A percentile compares a stretch with the other conserved stretches of the same genome.
Conservation (phyloP, 2,888 invertebrate genomes). For the Troides helena region DNA sequence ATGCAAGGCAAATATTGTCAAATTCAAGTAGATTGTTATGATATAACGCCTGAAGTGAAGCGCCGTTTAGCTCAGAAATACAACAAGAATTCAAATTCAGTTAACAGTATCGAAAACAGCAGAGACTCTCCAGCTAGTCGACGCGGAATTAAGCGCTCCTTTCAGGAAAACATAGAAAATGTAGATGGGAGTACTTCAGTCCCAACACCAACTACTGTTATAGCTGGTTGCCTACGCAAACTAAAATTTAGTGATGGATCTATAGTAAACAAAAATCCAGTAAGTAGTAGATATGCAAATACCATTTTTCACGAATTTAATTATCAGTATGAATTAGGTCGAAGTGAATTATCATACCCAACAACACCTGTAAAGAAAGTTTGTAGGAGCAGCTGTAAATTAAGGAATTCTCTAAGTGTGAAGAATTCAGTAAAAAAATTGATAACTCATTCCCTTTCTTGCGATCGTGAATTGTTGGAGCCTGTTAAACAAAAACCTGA, state of each 20-base stretch:
- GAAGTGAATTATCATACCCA: slow-evolving; percentile 55
- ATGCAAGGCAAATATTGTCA: slow-evolving; percentile 45
- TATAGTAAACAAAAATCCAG: slow-evolving; percentile 37
- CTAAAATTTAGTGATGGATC: slow-evolving; percentile 62
- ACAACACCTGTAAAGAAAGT: slow-evolving; percentile 66
- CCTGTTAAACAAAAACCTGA: slow-evolving; percentile 37
- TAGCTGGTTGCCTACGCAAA: slow-evolving; percentile 65
- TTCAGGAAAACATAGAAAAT: slow-evolving; percentile 50
- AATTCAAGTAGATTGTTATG: slow-evolving; percentile 47
- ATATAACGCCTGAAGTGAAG: slow-evolving; percentile 46
- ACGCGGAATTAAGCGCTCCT: slow-evolving; percentile 59
- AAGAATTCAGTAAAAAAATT: slow-evolving; percentile 59
- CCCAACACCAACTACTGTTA: slow-evolving; percentile 66
- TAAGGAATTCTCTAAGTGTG: slow-evolving; percentile 49
- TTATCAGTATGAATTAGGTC: slow-evolving; percentile 37
- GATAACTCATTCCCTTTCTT: slow-evolving; percentile 63
- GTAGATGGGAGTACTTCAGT: slow-evolving; percentile 42
- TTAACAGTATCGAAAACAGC: slow-evolving; percentile 35
- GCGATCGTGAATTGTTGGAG: slow-evolving; percentile 57
- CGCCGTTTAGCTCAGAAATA: slow-evolving; percentile 40
- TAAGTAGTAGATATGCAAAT: slow-evolving; percentile 32
- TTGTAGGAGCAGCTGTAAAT: slow-evolving; percentile 55
- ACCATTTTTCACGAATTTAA: slow-evolving; percentile 35
- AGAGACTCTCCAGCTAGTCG: slow-evolving; percentile 52
- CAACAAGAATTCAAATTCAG: slow-evolving; percentile 31